These are phyloP conservation scores for Mycogona germanica DNA, from an alignment of 2,888 invertebrate species.

Conservation along the genomic window DNA sequence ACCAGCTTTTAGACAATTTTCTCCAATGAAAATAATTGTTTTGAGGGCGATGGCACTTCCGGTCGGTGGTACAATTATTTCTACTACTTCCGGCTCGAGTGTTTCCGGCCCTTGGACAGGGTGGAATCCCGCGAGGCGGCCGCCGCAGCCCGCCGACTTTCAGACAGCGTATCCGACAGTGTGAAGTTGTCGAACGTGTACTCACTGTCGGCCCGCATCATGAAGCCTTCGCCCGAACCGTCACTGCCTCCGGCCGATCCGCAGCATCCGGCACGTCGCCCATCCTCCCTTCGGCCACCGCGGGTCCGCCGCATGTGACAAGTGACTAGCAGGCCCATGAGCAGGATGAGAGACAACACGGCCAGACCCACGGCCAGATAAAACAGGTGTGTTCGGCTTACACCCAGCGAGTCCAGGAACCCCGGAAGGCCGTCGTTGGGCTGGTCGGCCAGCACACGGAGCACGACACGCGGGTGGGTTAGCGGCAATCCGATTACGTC, in stretches of 20 bases:
- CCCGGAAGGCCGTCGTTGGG: background rate
- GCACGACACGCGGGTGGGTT: too few relatives aligned
- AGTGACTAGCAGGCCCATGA: background rate
- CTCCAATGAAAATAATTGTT: too few relatives aligned
- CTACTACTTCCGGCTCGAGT: too few relatives aligned
- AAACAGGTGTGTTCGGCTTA: background rate
- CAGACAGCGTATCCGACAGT: conserved; percentile 1
- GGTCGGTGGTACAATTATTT: too few relatives aligned
- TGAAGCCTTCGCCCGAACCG: conserved; percentile 6
- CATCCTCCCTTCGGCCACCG: background rate
- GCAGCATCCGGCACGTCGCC: background rate
- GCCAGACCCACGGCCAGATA: background rate
- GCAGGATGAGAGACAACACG: background rate
- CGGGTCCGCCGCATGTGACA: background rate
- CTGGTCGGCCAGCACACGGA: too few relatives aligned
- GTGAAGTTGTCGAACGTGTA: conserved; percentile 14
- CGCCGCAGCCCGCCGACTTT: conserved; percentile 6
- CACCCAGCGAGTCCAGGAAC: background rate
- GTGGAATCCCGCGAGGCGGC: too few relatives aligned
- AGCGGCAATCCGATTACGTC: too few relatives aligned
- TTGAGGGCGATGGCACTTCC: too few relatives aligned
- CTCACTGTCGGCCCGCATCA: conserved; percentile 8
- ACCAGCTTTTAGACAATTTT: too few relatives aligned
- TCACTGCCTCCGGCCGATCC: too few relatives aligned
- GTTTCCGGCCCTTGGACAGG: too few relatives aligned